Base-by-base conservation (phyloP, 2,797 vertebrate genomes). In the Gambelia wislizenii region DNA sequence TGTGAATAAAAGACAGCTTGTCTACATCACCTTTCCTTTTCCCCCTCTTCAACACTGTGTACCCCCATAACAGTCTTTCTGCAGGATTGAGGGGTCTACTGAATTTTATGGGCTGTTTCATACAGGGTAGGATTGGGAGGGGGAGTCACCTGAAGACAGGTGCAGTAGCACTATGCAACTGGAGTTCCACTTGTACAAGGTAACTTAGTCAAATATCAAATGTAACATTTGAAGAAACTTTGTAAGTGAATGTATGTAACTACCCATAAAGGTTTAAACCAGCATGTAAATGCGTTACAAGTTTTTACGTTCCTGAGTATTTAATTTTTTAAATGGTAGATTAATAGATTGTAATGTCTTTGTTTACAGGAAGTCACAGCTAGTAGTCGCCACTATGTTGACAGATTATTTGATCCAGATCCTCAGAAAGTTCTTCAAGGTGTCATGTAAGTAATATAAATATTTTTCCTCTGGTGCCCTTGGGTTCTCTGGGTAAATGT, bases 361-460 rank as follows among this genome's bases (percentile, higher is more conserved):
- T 95, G 92, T 94, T 97, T 89, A 42, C 97, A 99, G 99, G 99
- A 99, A 97, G 99, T 99, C 95, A 99, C 98, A 87, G 99, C 99
- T 94, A 99, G 98, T 91, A 99, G 98, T 97, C 99, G 99, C 95
- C 99, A 99, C 97, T 99, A 99, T 98, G 99, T 99, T 94, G 99
- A 99, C 97, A 97, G 99, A 96, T 97, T 99, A 95, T 99, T 99
- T 95, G 98, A 99, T 97, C 98, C 99, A 56, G 99, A 99, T 97
- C 98, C 99, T 95, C 98, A 99, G 96, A 99, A 99, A 96, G 99
- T 99, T 95, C 98, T 99, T 91, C 98, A 99, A 97, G 99, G 99
- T 97, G 99, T 99, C 97, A 98, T 99, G 99, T 99, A 98, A 99
- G 99, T 98, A 95, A 89, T 89, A 89, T 85, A 90, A 82, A 94